A percentile compares a stretch with the other conserved stretches of the same genome.
Conservation (phyloP, 2,113 vertebrate genomes). For the Rhinichthys klamathensis region DNA sequence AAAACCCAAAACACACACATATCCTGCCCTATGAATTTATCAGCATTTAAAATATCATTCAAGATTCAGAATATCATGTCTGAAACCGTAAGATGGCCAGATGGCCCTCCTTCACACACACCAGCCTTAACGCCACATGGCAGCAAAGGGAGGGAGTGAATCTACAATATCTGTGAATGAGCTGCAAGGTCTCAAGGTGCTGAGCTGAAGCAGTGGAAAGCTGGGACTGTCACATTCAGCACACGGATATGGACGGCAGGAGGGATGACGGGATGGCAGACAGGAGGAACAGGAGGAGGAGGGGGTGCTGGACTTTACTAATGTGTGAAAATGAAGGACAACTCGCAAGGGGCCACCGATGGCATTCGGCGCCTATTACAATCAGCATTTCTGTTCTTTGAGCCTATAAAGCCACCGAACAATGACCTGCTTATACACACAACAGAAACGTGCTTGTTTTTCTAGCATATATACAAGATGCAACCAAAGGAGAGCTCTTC, state of each 20-base stretch:
- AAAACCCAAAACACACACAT: slow-evolving; percentile 2
- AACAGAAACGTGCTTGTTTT: not conserved
- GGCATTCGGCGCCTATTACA: slow-evolving; percentile 23
- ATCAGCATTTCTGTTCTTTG: slow-evolving; percentile 22
- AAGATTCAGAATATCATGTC: slow-evolving; percentile 28
- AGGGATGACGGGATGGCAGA: not conserved
- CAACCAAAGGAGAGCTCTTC: slow-evolving; percentile 23
- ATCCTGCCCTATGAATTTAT: not conserved
- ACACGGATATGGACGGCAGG: not conserved
- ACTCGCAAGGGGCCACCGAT: slow-evolving; percentile 18
- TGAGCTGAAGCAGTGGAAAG: not conserved
- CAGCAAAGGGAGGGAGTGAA: not conserved
- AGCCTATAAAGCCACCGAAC: not conserved
- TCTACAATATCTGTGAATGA: slow-evolving; percentile 30
- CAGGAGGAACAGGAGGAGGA: not conserved
- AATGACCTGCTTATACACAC: not conserved
- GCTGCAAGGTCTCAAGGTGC: not conserved
- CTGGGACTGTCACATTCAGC: slow-evolving; percentile 17
- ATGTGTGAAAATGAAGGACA: not conserved
- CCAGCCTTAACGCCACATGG: not conserved
- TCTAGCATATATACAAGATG: not conserved
- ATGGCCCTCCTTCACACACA: slow-evolving; percentile 17
- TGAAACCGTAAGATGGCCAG: slow-evolving; percentile 44
- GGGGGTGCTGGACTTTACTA: slow-evolving; percentile 6
- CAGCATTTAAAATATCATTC: slow-evolving; percentile 23